phyloP scores from a whole-genome alignment of 1,140 invertebrate genomes.

The Zaprionus camerounensis region DNA sequence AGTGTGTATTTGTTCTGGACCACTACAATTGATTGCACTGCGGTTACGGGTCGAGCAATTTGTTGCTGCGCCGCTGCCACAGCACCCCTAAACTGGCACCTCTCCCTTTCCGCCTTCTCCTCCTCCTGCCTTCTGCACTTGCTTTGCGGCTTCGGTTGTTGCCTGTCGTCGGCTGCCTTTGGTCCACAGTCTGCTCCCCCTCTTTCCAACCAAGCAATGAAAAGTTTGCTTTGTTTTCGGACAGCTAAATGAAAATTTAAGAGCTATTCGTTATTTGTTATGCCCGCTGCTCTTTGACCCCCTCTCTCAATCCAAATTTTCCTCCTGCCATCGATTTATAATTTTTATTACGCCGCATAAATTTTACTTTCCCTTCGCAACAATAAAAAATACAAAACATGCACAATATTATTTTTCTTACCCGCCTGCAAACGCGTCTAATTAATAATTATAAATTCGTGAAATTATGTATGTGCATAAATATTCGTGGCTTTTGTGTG shows the following conservation, averaged over 20 bases:
- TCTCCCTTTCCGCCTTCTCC: slow-evolving; percentile 21
- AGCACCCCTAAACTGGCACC: neutral
- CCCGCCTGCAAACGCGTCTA: slow-evolving; percentile 10
- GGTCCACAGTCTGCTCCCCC: neutral
- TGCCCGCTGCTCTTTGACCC: neutral
- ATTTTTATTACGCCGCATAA: slow-evolving; percentile 39
- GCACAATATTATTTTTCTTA: neutral
- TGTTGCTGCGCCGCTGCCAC: slow-evolving; percentile 42
- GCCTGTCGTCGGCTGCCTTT: slow-evolving; percentile 42
- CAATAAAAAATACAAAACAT: neutral
- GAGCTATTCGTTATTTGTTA: slow-evolving; percentile 73
- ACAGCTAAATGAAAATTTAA: slow-evolving; percentile 70
- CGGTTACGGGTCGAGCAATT: slow-evolving; percentile 73
- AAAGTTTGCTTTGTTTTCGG: slow-evolving; percentile 60
- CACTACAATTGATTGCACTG: slow-evolving; percentile 77
- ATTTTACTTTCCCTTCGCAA: slow-evolving; percentile 18
- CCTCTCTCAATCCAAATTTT: neutral
- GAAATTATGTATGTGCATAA: slow-evolving; percentile 32
- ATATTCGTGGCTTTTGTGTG: slow-evolving; percentile 50
- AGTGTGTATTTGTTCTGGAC: slow-evolving; percentile 56
- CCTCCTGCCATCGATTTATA: slow-evolving; percentile 27
- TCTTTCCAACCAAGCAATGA: slow-evolving; percentile 14
- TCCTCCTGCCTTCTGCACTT: neutral
- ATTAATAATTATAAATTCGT: slow-evolving; percentile 45
- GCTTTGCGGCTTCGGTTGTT: slow-evolving; percentile 20